A percentile compares a stretch with the other conserved stretches of the same genome.
These are phyloP conservation scores for Leptura quadrifasciata DNA, from an alignment of 2,888 invertebrate species.

Conservation along the genomic window DNA sequence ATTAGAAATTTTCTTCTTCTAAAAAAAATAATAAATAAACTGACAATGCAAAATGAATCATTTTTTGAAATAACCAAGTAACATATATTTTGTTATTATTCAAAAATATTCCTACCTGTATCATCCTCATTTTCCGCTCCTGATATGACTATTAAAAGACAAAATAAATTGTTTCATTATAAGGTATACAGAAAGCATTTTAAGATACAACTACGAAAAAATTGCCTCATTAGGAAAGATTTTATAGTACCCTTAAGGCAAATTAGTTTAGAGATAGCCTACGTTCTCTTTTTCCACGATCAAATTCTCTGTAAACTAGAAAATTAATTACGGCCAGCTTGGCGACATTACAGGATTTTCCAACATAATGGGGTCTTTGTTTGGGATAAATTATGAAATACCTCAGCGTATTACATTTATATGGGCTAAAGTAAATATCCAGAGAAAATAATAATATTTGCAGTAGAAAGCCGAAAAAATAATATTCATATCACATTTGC, in stretches of 20 bases:
- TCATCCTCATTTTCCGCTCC: constrained; percentile 32
- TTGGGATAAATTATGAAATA: constrained; percentile 22
- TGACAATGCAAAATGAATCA: too few species aligned
- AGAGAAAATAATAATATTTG: background rate
- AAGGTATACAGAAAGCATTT: background rate
- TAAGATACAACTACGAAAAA: constrained; percentile 11
- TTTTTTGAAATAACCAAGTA: too few species aligned
- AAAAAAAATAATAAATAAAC: too few species aligned
- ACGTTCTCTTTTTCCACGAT: constrained; percentile 31
- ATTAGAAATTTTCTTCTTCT: too few species aligned
- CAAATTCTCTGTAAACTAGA: constrained; percentile 10
- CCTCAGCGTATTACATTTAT: background rate
- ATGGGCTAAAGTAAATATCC: background rate
- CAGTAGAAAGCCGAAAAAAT: too few species aligned
- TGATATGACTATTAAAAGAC: constrained; percentile 29
- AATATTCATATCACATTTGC: too few species aligned
- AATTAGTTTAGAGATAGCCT: constrained; percentile 26
- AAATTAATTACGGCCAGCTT: constrained; percentile 28
- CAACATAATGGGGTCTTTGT: constrained; percentile 18
- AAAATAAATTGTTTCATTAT: constrained; percentile 20
- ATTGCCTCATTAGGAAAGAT: constrained; percentile 18
- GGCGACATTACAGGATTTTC: constrained; percentile 19
- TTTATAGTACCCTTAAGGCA: constrained; percentile 31
- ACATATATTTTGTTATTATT: too few species aligned
- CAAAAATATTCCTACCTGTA: constrained; percentile 33